Percentiles rank a stretch among this genome's conserved stretches.
These are phyloP conservation scores for Pseudochaenichthys georgianus DNA, from an alignment of 2,797 vertebrate species.

Conservation along the genomic window DNA sequence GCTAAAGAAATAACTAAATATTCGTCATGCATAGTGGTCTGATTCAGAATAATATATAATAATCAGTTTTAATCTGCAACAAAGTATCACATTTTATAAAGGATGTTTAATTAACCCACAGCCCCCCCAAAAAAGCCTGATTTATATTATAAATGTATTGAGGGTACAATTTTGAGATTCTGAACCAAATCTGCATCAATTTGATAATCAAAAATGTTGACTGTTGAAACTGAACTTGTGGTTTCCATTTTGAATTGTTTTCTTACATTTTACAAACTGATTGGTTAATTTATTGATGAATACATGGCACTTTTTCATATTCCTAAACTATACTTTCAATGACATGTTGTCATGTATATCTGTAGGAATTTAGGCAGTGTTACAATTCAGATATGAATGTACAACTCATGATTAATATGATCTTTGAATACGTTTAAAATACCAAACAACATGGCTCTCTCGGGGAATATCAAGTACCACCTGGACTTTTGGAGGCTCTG, in stretches of 20 bases:
- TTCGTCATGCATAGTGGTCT: too few relatives aligned
- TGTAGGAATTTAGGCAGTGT: not conserved
- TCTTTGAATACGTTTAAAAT: not conserved
- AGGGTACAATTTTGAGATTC: too few relatives aligned
- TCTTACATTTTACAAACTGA: not conserved
- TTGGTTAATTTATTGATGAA: not conserved
- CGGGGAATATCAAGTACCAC: too few relatives aligned
- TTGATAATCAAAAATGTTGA: not conserved
- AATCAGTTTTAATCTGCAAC: not conserved
- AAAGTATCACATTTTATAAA: not conserved
- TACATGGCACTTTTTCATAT: not conserved
- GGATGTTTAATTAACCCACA: not conserved
- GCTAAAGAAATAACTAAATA: too few relatives aligned
- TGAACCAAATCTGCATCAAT: too few relatives aligned
- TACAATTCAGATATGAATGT: not conserved
- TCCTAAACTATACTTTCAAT: not conserved
- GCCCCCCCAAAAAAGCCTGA: too few relatives aligned
- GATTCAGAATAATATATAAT: too few relatives aligned
- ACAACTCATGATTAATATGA: not conserved
- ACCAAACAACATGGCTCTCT: not conserved
- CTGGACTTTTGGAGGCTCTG: not conserved
- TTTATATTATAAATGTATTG: too few relatives aligned
- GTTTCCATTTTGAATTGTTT: not conserved
- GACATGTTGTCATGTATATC: not conserved
- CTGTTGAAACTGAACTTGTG: not conserved